phyloP scores from a whole-genome alignment of 2,797 vertebrate species.

The Tinamus major region DNA sequence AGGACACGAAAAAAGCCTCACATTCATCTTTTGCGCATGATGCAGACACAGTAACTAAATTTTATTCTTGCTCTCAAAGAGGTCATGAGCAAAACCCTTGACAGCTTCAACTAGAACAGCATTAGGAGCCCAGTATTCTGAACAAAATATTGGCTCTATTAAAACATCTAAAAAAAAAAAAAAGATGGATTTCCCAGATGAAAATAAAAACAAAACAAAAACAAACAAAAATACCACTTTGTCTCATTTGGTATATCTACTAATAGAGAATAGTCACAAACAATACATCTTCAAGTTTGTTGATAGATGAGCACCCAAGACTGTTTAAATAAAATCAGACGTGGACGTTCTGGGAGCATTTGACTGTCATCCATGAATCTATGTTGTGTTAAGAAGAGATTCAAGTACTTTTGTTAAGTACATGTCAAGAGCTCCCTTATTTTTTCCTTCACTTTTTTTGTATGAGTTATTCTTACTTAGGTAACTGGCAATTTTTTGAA shows the following conservation, averaged over 20 bases:
- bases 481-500: background rate
- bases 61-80: background rate
- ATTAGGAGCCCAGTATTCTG: background rate
- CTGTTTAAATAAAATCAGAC: background rate
- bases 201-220: background rate
- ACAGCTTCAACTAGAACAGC: background rate
- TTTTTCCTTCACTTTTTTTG: background rate
- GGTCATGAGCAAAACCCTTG: background rate
- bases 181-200: background rate
- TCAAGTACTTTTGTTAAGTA: background rate
- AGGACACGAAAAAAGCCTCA: background rate
- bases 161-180: background rate
- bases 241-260: background rate
- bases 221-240: background rate
- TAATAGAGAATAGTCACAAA: background rate
- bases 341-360: background rate
- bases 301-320: background rate
- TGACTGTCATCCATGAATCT: background rate
- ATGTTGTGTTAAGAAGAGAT: background rate
- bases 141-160: background rate
- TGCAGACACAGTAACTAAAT: accelerated
- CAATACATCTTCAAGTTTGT: background rate
- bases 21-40: background rate
- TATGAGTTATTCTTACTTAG: background rate
- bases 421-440: background rate